Conservation (phyloP, 2,888 invertebrate species). For the Cacoxenus indagator region DNA sequence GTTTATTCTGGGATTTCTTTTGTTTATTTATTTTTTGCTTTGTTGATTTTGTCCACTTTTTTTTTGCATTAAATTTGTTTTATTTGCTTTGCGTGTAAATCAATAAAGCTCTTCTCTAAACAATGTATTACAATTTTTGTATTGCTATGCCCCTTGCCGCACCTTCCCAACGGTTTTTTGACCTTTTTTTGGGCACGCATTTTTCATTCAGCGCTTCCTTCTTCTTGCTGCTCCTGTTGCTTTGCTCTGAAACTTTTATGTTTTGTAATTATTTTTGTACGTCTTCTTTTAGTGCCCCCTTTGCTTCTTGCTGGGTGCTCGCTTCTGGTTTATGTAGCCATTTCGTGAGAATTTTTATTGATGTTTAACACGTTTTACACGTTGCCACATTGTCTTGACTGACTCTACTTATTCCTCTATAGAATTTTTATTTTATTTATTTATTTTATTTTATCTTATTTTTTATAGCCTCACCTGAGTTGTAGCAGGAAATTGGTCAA, state of each 20-base stretch:
- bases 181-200: not conserved
- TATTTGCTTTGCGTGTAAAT: conserved; percentile 38
- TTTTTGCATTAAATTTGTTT: conserved; percentile 22
- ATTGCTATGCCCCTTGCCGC: conserved; percentile 18
- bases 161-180: no score
- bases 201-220: not conserved
- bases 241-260: not conserved
- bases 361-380: conserved; percentile 3
- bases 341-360: not conserved
- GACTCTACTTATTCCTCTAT: not conserved
- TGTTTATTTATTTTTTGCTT: conserved; percentile 34
- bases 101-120: conserved; percentile 35
- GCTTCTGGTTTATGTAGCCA: not conserved
- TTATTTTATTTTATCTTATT: not conserved
- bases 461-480: not conserved
- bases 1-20: not conserved
- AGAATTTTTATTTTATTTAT: not conserved
- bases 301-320: not conserved
- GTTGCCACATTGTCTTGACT: conserved; percentile 8
- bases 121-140: conserved; percentile 7
- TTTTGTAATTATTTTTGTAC: not conserved
- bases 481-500: not conserved
- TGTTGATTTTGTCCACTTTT: conserved; percentile 46
- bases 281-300: not conserved
- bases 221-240: conserved; percentile 1